Evolutionary conservation across 2,888 invertebrate species (phyloP), one percentile per base, ranked within the genome.

Genomic region (Hirtodrosophila alboralis): DNA sequence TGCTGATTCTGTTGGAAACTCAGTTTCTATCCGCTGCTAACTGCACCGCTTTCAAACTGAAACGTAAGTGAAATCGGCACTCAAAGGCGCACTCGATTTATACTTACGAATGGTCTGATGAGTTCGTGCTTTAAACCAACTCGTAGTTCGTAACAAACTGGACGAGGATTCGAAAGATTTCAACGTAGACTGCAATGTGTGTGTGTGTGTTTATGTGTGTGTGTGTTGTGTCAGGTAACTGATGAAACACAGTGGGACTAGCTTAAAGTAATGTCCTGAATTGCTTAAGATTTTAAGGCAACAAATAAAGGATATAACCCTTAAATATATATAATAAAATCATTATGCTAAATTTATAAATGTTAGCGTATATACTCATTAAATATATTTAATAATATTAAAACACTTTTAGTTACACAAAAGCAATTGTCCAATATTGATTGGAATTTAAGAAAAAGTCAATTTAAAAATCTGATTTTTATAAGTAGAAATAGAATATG

Each of bases 11-110:
- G 27, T 4, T 33, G 16, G 16, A 23, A 45, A 30, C 54, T 52
- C 36, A 28, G 60, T 44, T 26, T 56, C 41, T 47, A 56, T 48
- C 56, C 54, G 75, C 67, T 53, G 67, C 51, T 76, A 75, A 87
- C 84, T 89, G 83, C 86, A 87, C 83, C 69, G 85, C 66, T 86
- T 74, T 83, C 64, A 72, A 78, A 79, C 84, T 86, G 81, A 89
- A 87, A 73, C 78, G 86, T 84, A 73, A 89, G 88, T 88, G 88
- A 86, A 86, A 80, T 64, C 74, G 75, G 63, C 61, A 70, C 49
- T 67, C 59, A 65, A n/a, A 83, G 74, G 72, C 79, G 73, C 73
- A 75, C 75, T 59, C 75, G 86, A 89, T 88, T 88, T 88, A 88
- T 88, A n/a, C n/a, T n/a, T n/a, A 88, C 75, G 84, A 73, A 38